These are phyloP conservation scores for Menidia beryllina DNA, from an alignment of 2,113 vertebrate species.

Conservation along the genomic window DNA sequence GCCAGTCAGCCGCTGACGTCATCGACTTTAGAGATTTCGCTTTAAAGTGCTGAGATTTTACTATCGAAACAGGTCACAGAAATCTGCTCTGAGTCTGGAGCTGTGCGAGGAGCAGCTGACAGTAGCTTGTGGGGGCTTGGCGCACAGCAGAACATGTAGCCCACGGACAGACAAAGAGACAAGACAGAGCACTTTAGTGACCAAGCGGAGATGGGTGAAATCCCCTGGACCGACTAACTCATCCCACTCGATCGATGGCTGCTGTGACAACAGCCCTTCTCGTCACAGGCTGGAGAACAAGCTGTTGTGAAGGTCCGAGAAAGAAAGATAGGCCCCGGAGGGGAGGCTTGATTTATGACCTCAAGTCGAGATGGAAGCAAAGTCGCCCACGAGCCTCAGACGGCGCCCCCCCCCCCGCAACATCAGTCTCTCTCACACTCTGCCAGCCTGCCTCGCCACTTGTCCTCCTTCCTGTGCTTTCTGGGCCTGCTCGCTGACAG, in stretches of 20 bases:
- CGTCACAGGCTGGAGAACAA: slow-evolving; percentile 76
- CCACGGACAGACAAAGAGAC: slow-evolving; percentile 63
- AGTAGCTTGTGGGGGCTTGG: slow-evolving; percentile 36
- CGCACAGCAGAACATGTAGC: slow-evolving; percentile 46
- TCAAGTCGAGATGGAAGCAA: slow-evolving; percentile 68
- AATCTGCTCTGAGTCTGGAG: slow-evolving; percentile 15
- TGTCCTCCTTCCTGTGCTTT: slow-evolving; percentile 52
- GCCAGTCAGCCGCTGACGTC: background rate
- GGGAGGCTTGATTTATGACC: slow-evolving; percentile 76
- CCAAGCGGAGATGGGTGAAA: slow-evolving; percentile 67
- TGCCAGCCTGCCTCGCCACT: slow-evolving; percentile 36
- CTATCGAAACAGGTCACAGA: background rate
- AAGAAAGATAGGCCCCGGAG: slow-evolving; percentile 70
- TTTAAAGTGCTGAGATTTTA: background rate
- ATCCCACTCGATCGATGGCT: slow-evolving; percentile 76
- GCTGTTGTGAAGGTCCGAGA: slow-evolving; percentile 75
- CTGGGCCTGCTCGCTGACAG: slow-evolving; percentile 59
- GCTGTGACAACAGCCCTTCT: slow-evolving; percentile 72
- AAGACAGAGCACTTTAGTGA: slow-evolving; percentile 66
- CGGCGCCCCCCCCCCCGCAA: slow-evolving; percentile 64
- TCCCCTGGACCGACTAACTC: slow-evolving; percentile 69
- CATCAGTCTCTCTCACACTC: slow-evolving; percentile 61
- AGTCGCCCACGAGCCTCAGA: slow-evolving; percentile 59
- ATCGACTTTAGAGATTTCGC: background rate
- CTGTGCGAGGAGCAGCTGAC: slow-evolving; percentile 30